Conservation (phyloP, 2,113 vertebrate species). For the Podarcis raffonei region DNA sequence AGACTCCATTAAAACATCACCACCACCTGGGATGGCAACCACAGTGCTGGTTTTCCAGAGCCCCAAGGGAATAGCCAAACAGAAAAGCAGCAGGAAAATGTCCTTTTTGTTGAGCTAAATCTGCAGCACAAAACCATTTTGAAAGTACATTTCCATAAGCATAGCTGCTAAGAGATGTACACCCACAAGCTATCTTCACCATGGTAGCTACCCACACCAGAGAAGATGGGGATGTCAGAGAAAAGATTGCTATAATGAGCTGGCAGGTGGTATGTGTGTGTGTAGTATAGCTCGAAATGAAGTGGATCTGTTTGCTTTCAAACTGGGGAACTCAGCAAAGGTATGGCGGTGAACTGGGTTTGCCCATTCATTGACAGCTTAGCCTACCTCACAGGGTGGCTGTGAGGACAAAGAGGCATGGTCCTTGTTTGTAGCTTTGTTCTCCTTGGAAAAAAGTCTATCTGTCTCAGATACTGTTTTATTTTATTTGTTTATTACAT, state of each 20-base stretch:
- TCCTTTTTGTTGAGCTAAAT: conserved; percentile 10
- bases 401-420: too few species aligned
- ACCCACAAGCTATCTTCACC: conserved; percentile 71
- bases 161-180: conserved; percentile 62
- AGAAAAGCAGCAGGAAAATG: neutral
- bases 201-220: conserved; percentile 76
- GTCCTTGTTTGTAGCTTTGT: too few species aligned
- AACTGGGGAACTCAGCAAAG: too few species aligned
- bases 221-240: conserved; percentile 2
- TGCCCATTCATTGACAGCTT: too few species aligned
- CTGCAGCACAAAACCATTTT: conserved; percentile 61
- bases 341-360: too few species aligned
- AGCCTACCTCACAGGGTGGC: too few species aligned
- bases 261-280: too few species aligned
- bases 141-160: conserved; percentile 68
- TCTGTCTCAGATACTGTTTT: too few species aligned
- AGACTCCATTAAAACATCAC: neutral
- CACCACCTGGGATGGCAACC: conserved; percentile 17
- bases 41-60: neutral
- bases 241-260: neutral
- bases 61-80: neutral
- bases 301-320: too few species aligned
- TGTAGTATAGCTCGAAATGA: too few species aligned
- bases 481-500: too few species aligned
- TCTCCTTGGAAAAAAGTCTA: too few species aligned